phyloP scores from a whole-genome alignment of 2,113 vertebrate genomes.

The Copsychus sechellarum region DNA sequence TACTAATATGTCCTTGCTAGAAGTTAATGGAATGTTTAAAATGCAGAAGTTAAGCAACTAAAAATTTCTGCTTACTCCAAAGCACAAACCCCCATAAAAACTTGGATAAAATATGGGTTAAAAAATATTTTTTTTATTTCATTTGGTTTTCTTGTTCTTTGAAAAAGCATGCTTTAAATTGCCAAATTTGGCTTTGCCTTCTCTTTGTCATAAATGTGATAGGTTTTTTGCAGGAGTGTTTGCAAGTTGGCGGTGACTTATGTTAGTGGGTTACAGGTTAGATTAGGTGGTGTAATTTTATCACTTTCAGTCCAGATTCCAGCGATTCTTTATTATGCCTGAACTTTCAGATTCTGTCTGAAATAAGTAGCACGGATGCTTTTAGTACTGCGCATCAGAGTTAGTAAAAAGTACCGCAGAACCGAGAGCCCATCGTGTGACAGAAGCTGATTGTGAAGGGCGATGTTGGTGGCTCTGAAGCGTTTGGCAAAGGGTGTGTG shows the following conservation, averaged over 20 bases:
- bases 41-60: neutral
- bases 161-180: neutral
- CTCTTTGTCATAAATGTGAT: neutral
- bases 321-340: neutral
- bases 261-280: neutral
- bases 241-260: neutral
- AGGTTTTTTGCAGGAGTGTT: neutral
- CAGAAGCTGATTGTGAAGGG: neutral
- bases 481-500: neutral
- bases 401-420: neutral
- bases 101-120: fast-evolving
- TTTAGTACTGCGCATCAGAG: neutral
- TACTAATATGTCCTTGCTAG: neutral
- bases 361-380: neutral
- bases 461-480: fast-evolving
- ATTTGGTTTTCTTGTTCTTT: neutral
- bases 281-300: neutral
- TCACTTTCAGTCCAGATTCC: neutral
- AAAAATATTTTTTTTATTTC: neutral
- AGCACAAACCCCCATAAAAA: neutral
- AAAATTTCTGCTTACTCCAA: neutral
- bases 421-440: neutral
- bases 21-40: neutral
- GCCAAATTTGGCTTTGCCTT: neutral
- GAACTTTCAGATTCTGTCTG: neutral